Conservation (phyloP, 92 coral and sea anemone genomes). For the Epizoanthus illoricatus region DNA sequence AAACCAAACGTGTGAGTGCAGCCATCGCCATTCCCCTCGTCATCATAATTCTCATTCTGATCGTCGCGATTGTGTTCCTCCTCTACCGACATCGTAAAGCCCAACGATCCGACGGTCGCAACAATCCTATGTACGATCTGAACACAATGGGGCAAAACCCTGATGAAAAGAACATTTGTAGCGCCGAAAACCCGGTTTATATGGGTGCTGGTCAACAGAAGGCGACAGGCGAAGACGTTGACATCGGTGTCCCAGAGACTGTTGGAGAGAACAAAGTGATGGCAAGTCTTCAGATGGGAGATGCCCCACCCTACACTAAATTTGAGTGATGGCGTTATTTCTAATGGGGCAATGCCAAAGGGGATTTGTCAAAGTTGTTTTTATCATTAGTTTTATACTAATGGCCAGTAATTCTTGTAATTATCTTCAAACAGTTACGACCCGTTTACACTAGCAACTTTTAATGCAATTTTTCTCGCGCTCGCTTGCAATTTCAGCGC, state of each 20-base stretch:
- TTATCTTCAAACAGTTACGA: too few species aligned
- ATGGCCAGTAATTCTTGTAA: too few species aligned
- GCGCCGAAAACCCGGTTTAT: conserved; percentile 17
- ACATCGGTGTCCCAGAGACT: too few species aligned
- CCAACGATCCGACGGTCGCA: conserved; percentile 1
- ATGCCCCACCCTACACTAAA: background rate
- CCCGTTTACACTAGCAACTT: too few species aligned
- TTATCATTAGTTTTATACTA: too few species aligned
- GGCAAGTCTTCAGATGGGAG: background rate
- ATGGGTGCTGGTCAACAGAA: background rate
- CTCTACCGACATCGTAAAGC: conserved; percentile 6
- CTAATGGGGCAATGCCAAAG: background rate
- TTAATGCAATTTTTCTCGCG: too few species aligned
- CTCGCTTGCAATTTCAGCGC: too few species aligned
- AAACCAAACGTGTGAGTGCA: conserved; percentile 7
- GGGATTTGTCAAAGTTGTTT: too few species aligned
- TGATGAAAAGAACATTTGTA: background rate
- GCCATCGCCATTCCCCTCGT: conserved; percentile 20
- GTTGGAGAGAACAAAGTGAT: background rate
- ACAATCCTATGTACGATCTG: conserved; percentile 6
- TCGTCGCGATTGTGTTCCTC: background rate
- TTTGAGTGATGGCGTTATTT: conserved; percentile 1
- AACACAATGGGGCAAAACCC: background rate
- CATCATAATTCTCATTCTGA: background rate
- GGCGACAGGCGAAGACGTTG: background rate